Evolutionary conservation across 2,113 vertebrate genomes (phyloP).

Genomic region (Pteropus alecto): DNA sequence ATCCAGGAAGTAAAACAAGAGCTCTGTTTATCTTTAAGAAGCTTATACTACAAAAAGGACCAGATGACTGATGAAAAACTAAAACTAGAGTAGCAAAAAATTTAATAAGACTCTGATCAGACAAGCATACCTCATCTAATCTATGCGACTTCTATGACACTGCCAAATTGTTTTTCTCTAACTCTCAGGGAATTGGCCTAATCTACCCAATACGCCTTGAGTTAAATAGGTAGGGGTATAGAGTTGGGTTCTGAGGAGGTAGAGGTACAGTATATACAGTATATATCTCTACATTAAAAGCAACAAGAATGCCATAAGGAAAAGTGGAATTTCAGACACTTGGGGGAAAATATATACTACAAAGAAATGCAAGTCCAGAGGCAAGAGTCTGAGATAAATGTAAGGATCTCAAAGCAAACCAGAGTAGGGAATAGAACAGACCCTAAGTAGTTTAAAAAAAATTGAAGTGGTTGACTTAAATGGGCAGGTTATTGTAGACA

Average conservation of each 20-base stretch:
- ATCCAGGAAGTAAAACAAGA: no score
- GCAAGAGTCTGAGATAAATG: neutral
- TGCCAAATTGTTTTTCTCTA: neutral
- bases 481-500: neutral
- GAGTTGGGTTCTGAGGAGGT: neutral
- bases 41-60: no score
- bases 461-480: neutral
- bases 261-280: neutral
- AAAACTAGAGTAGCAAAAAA: no score
- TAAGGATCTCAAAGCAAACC: neutral
- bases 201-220: neutral
- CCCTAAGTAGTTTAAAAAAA: neutral
- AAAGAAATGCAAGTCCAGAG: neutral
- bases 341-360: neutral
- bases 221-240: neutral
- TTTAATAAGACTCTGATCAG: no score
- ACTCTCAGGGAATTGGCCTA: neutral
- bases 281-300: slow-evolving; percentile 11
- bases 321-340: neutral
- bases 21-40: no score
- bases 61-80: no score
- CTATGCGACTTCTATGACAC: neutral
- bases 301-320: neutral
- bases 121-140: neutral
- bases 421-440: neutral